Conservation (phyloP, 2,113 vertebrate genomes). For the Danio rerio region DNA sequence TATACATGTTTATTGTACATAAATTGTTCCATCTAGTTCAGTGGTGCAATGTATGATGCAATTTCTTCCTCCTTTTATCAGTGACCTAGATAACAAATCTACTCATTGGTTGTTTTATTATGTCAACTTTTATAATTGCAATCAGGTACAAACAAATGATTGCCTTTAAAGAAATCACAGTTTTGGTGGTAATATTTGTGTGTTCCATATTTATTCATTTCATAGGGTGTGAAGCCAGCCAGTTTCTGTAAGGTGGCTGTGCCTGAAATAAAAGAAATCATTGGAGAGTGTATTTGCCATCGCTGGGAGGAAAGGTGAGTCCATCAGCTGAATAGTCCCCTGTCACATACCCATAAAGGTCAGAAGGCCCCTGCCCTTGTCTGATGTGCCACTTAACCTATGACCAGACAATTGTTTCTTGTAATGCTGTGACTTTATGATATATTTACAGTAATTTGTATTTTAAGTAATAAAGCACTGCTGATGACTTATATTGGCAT, state of each 20-base stretch:
- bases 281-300: conserved; percentile 97
- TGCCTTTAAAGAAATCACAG: background rate
- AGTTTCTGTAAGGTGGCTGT: conserved; percentile 94
- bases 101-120: background rate
- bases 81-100: background rate
- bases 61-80: no score
- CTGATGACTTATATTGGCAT: background rate
- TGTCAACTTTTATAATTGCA: background rate
- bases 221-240: conserved; percentile 95
- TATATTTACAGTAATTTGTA: background rate
- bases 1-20: background rate
- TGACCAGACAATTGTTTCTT: background rate
- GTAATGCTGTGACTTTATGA: background rate
- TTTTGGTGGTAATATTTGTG: background rate
- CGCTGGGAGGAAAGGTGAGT: conserved; percentile 94
- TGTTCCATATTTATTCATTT: conserved; percentile 24
- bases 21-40: background rate
- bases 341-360: conserved; percentile 11
- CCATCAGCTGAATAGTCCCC: background rate
- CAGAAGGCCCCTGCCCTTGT: background rate
- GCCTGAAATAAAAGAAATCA: conserved; percentile 98
- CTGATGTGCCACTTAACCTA: background rate
- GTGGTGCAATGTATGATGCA: no score
- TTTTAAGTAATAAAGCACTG: background rate
- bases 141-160: background rate